Evolutionary conservation across 1,140 invertebrate genomes (phyloP), one percentile per base, ranked within the genome.

Genomic region (Venturia canescens): DNA sequence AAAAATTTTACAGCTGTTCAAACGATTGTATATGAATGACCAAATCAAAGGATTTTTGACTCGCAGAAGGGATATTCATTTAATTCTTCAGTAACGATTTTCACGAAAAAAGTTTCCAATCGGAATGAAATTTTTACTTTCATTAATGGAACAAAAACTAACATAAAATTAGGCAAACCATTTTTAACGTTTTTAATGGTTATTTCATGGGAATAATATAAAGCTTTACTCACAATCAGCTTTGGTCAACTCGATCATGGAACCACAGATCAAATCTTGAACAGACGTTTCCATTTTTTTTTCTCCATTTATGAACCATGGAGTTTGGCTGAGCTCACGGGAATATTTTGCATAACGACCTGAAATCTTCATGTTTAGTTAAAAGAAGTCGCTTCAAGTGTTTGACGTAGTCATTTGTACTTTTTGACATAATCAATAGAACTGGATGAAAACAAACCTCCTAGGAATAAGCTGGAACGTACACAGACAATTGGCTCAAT

Each of bases 311-410:
- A 99, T 92, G 27, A 98, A 89, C 98, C 98, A 99, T 0, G 98
- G 98, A 0, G 98, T 98, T 92, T 99, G 98, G 77, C 97, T 96
- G 9, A 99, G 89, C 81, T 94, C 93, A 72, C 98, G 93, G 21
- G 96, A 97, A 87, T 95, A 95, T 91, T 99, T 99, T 80, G 96
- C 94, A 89, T 99, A 99, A 34, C 97, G 92, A 67, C 96, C 96
- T 94, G 83, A 78, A 84, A 88, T 86, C 66, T 76, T 84, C 81
- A 85, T 74, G 80, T 57, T 80, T 70, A 81, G 23, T 75, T 71
- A 82, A 83, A 76, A 75, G 50, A 71, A 78, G 60, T 26, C 16
- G 44, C 38, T 82, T 78, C 67, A 67, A 82, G 80, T 72, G 11
- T 82, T 53, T 71, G 11, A 27, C 34, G 71, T 29, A 34, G 74